These are phyloP conservation scores for Lutjanus erythropterus DNA, from an alignment of 2,113 vertebrate genomes.

Conservation along the genomic window DNA sequence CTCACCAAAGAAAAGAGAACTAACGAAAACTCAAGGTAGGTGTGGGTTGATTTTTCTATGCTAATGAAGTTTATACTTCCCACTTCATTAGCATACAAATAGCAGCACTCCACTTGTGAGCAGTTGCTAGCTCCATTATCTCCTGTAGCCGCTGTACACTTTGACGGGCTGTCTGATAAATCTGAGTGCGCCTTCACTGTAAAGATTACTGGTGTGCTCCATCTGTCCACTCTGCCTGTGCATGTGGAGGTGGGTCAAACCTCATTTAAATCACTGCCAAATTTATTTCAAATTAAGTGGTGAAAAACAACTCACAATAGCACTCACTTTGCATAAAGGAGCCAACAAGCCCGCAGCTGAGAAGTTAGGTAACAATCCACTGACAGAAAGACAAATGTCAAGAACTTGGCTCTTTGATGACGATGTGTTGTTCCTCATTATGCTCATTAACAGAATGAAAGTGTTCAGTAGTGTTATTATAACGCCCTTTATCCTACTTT, in stretches of 20 bases:
- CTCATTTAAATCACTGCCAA: slow-evolving; percentile 66
- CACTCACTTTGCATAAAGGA: slow-evolving; percentile 22
- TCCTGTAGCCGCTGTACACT: slow-evolving; percentile 45
- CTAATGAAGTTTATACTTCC: slow-evolving; percentile 62
- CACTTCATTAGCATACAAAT: slow-evolving; percentile 76
- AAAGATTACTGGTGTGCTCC: slow-evolving; percentile 66
- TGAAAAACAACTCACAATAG: slow-evolving; percentile 5
- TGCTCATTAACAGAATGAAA: slow-evolving; percentile 24
- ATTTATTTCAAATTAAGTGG: slow-evolving; percentile 54
- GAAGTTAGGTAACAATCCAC: slow-evolving; percentile 5
- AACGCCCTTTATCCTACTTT: slow-evolving; percentile 3
- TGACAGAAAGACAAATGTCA: slow-evolving; percentile 39
- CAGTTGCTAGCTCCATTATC: slow-evolving; percentile 58
- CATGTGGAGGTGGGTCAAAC: slow-evolving; percentile 51
- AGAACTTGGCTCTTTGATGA: slow-evolving; percentile 24
- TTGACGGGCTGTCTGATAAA: slow-evolving; percentile 69
- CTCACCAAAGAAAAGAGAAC: slow-evolving; percentile 35
- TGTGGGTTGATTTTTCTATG: slow-evolving; percentile 47
- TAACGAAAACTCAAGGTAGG: slow-evolving; percentile 21
- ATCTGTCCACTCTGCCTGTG: slow-evolving; percentile 68
- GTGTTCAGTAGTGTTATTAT: slow-evolving; percentile 3
- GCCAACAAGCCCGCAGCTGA: slow-evolving; percentile 17
- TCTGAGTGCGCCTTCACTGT: slow-evolving; percentile 53
- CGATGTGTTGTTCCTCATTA: slow-evolving; percentile 15
- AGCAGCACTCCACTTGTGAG: slow-evolving; percentile 62